Percentiles rank a stretch among this genome's conserved stretches.
phyloP scores from a whole-genome alignment of 2,113 vertebrate species.

The Pseudopodoces humilis region DNA sequence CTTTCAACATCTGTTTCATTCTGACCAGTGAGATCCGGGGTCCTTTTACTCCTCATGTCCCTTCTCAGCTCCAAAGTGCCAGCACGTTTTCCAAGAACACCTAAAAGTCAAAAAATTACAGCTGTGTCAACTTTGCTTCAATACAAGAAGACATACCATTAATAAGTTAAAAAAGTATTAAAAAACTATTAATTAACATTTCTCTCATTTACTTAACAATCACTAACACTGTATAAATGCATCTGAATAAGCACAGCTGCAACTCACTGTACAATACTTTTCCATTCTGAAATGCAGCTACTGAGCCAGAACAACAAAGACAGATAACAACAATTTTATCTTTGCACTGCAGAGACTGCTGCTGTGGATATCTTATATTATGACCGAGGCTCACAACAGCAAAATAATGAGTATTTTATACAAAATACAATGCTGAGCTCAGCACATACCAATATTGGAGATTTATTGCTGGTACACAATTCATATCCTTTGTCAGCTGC shows the following conservation, averaged over 20 bases:
- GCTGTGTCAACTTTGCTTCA: background rate
- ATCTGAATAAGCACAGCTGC: background rate
- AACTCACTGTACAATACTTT: background rate
- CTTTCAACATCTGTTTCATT: conserved; percentile 89
- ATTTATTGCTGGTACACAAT: background rate
- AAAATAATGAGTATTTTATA: background rate
- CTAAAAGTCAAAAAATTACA: conserved; percentile 58
- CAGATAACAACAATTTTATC: background rate
- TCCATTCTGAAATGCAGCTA: background rate
- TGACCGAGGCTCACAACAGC: background rate
- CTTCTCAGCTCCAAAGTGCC: conserved; percentile 49
- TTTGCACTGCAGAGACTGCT: background rate
- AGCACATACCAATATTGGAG: background rate
- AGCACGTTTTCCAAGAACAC: conserved; percentile 25
- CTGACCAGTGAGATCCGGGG: conserved; percentile 78
- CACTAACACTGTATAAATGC: background rate
- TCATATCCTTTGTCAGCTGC: background rate
- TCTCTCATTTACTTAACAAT: background rate
- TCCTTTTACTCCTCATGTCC: conserved; percentile 86
- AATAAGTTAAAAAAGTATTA: background rate
- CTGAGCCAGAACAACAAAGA: background rate
- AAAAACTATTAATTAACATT: background rate
- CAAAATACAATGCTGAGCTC: background rate
- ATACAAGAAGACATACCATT: background rate
- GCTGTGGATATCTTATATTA: background rate